Conservation (phyloP, 1,140 invertebrate species). For the Danaus melanippus region DNA sequence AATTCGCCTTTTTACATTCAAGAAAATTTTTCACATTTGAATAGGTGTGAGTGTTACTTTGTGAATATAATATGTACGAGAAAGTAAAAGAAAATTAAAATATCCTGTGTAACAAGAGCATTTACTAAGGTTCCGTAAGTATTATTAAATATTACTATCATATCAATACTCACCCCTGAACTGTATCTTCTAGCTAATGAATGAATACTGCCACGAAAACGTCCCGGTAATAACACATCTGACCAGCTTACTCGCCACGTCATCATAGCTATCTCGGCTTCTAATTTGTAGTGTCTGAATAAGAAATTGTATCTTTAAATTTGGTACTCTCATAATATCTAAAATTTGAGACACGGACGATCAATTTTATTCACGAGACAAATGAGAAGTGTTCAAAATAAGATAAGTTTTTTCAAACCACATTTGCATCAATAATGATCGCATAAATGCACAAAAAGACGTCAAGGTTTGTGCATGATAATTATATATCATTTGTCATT, state of each 20-base stretch:
- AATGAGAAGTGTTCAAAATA: too few species aligned
- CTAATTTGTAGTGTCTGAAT: conserved; percentile 89
- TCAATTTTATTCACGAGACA: neutral
- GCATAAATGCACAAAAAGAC: too few species aligned
- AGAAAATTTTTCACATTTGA: too few species aligned
- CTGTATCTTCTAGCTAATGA: conserved; percentile 77
- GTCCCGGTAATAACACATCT: conserved; percentile 77
- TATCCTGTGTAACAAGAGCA: neutral
- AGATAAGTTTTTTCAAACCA: too few species aligned
- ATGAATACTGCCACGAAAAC: conserved; percentile 76
- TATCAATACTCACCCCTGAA: conserved; percentile 73
- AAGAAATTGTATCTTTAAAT: conserved; percentile 3
- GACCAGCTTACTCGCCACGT: conserved; percentile 93
- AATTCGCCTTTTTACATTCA: too few species aligned
- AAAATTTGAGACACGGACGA: conserved; percentile 1
- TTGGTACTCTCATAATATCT: neutral
- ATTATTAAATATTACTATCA: neutral
- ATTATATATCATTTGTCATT: too few species aligned
- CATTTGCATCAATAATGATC: too few species aligned
- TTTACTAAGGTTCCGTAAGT: neutral
- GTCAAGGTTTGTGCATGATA: too few species aligned
- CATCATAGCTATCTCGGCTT: conserved; percentile 95
- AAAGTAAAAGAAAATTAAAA: neutral
- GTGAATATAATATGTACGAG: too few species aligned
- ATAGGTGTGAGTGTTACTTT: too few species aligned